Conservation (phyloP, 2,888 invertebrate genomes). For the Eupeodes luniger region DNA sequence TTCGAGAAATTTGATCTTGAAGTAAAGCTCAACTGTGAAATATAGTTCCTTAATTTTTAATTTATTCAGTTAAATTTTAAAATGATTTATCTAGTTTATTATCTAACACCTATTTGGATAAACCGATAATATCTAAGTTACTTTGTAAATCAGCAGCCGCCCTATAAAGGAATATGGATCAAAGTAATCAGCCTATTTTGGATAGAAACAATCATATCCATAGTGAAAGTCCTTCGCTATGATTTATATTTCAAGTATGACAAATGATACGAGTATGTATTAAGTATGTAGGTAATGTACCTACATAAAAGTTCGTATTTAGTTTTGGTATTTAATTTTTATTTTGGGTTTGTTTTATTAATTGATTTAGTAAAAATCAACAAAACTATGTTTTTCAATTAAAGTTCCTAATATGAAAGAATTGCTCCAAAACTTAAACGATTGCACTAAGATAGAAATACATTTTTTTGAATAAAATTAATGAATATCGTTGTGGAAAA, state of each 20-base stretch:
- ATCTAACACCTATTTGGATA: constrained; percentile 64
- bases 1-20: too few relatives aligned
- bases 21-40: constrained; percentile 24
- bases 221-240: constrained; percentile 57
- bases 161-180: constrained; percentile 70
- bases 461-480: too few relatives aligned
- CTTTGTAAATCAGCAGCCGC: constrained; percentile 48
- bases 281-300: too few relatives aligned
- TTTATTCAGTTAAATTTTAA: constrained; percentile 40
- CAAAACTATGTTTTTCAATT: too few relatives aligned
- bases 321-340: not conserved
- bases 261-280: not conserved
- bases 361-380: too few relatives aligned
- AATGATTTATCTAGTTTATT: constrained; percentile 35
- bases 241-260: not conserved
- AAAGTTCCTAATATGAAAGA: too few relatives aligned
- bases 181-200: constrained; percentile 55
- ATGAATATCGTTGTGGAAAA: too few relatives aligned
- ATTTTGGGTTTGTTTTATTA: not conserved
- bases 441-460: too few relatives aligned
- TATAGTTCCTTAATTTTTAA: constrained; percentile 17
- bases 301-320: not conserved
- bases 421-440: too few relatives aligned
- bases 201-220: constrained; percentile 69
- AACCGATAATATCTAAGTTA: not conserved